Base-by-base conservation (phyloP, 2,113 vertebrate species). In the Rhinolophus sinicus region DNA sequence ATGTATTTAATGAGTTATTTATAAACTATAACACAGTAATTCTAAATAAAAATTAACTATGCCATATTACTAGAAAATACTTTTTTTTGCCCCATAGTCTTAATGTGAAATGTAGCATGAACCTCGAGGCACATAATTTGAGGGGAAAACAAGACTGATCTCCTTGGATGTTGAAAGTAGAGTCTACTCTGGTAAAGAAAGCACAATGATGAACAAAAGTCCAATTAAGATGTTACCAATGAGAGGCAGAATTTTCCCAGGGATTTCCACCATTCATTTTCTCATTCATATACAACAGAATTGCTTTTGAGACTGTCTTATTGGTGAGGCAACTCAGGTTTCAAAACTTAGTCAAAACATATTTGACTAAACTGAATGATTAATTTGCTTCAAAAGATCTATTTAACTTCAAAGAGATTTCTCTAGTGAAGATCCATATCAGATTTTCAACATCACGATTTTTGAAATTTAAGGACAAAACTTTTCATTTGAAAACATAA, bases 1-100 rank as follows among this genome's bases (percentile, higher is more conserved):
- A 76, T 50, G 22, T 38, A 82, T 75, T 85, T 70, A 95, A 72
- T 88, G 56, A 88, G 9, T 80, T 70, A 56, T 67, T 97, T 73
- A 92, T 8, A 82, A 93, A 87, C 26, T 11, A 60, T 78, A 93
- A 40, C 28, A 70, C 14, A 75, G 6, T 86, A 60, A 78, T 70
- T 80, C 8, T 78, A 91, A 91, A 85, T 93, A 87, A 96, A 94
- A 95, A 75, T 75, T 35, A 58, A 8, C 16, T 35, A 90, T 24
- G 12, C 28, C 4, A 70, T 16, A 28, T 76, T 18, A 52, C 56
- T 92, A 90, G 30, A 91, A 92, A 80, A 88, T 62, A 65, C 1
- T 56, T 21, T 47, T 24, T 67, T 81, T 83, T 44, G 30, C 52
- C 38, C 16, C 91, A 47, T 82, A 87, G 4, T 4, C 21, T 90